Evolutionary conservation across 92 coral and sea anemone species (phyloP).

Genomic region (Epizoanthus ramosus): DNA sequence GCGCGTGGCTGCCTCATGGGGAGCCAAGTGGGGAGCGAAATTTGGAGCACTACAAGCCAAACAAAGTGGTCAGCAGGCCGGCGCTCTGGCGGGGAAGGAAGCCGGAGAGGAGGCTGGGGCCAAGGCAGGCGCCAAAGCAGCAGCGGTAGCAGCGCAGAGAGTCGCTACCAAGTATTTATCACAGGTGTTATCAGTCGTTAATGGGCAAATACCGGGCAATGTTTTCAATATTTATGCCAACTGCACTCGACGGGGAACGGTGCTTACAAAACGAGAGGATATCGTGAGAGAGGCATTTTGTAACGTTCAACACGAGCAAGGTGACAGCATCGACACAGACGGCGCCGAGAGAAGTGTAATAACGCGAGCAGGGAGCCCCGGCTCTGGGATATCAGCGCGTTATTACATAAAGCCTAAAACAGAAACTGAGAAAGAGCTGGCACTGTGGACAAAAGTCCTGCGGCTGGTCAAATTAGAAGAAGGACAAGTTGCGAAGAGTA

Average conservation of each 20-base stretch:
- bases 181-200: constrained; percentile 25
- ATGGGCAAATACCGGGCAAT: constrained; percentile 17
- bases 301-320: not conserved
- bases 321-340: not conserved
- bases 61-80: constrained; percentile 23
- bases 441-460: constrained; percentile 30
- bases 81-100: constrained; percentile 29
- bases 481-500: not conserved
- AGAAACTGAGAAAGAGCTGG: constrained; percentile 19
- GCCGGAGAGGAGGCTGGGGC: constrained; percentile 33
- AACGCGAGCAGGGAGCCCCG: not conserved
- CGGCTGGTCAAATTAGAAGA: constrained; percentile 13
- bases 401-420: not conserved
- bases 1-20: constrained; percentile 26
- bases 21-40: constrained; percentile 19
- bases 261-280: constrained; percentile 26
- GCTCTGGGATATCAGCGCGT: not conserved
- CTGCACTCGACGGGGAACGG: constrained; percentile 26
- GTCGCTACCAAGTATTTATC: constrained; percentile 31
- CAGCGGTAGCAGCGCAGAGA: constrained; percentile 16
- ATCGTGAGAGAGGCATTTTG: constrained; percentile 39
- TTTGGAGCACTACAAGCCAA: constrained; percentile 36
- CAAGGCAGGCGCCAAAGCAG: constrained; percentile 29
- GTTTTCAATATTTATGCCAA: constrained; percentile 30
- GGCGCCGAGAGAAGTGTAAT: not conserved